Conservation (phyloP, 2,888 invertebrate genomes). For the Dusona sp. region DNA sequence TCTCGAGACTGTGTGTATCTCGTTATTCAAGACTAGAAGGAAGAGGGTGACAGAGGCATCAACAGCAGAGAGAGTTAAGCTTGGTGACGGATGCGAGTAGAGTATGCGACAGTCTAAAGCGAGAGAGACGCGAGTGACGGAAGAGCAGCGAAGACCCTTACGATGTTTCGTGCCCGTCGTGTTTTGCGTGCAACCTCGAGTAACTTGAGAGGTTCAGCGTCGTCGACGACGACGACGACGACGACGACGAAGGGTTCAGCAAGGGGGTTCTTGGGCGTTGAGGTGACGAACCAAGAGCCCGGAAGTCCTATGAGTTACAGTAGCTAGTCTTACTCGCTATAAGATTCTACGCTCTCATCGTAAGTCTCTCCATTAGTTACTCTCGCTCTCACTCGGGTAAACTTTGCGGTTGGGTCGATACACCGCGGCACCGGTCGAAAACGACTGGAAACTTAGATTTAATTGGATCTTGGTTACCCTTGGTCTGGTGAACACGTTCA, state of each 20-base stretch:
- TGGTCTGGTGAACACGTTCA: conserved; percentile 63
- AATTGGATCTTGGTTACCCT: conserved; percentile 65
- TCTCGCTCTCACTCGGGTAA: conserved; percentile 61
- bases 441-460: conserved; percentile 61
- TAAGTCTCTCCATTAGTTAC: conserved; percentile 59
- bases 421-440: conserved; percentile 58
- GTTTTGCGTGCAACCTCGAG: conserved; percentile 69
- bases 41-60: conserved; percentile 38
- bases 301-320: conserved; percentile 69
- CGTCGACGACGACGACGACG: conserved; percentile 68
- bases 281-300: conserved; percentile 68
- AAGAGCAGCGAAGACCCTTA: conserved; percentile 65
- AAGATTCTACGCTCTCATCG: conserved; percentile 47
- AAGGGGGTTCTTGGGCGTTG: conserved; percentile 71
- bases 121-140: conserved; percentile 1
- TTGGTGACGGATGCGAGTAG: conserved; percentile 52
- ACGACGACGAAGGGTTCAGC: conserved; percentile 70
- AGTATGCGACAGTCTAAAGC: conserved; percentile 1
- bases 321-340: conserved; percentile 57
- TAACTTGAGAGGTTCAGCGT: conserved; percentile 69
- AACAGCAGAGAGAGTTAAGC: conserved; percentile 42
- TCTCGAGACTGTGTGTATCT: conserved; percentile 13
- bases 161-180: conserved; percentile 65
- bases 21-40: conserved; percentile 49
- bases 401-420: conserved; percentile 65